Percentiles rank a stretch among this genome's conserved stretches.
Conservation (phyloP, 2,113 vertebrate species). For the Epinephelus moara region DNA sequence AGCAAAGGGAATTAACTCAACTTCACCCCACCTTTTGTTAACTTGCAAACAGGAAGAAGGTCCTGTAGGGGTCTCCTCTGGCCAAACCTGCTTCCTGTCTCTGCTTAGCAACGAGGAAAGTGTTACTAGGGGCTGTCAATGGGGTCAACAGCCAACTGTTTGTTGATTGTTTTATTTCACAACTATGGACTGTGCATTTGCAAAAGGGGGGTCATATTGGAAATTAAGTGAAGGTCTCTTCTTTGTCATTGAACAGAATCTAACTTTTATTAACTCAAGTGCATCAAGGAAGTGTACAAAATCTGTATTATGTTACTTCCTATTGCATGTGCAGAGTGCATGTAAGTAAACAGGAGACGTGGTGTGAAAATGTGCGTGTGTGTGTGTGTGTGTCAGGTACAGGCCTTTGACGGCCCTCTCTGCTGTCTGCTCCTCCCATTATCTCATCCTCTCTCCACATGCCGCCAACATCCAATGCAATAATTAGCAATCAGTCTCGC, state of each 20-base stretch:
- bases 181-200: neutral
- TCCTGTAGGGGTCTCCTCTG: neutral
- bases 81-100: slow-evolving; percentile 42
- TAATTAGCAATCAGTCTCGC: slow-evolving; percentile 77
- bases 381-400: slow-evolving; percentile 13
- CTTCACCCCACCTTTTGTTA: slow-evolving; percentile 9
- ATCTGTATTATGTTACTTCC: neutral
- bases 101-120: slow-evolving; percentile 32
- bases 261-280: neutral
- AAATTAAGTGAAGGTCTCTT: neutral
- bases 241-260: neutral
- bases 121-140: neutral
- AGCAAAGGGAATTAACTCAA: neutral
- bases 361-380: neutral
- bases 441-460: slow-evolving; percentile 59
- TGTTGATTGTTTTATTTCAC: neutral
- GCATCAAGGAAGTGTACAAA: neutral
- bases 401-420: slow-evolving; percentile 23
- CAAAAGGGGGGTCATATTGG: neutral
- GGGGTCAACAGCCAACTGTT: slow-evolving; percentile 14
- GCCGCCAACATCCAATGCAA: slow-evolving; percentile 56
- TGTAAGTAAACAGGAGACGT: neutral
- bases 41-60: slow-evolving; percentile 43
- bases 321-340: neutral
- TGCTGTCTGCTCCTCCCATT: slow-evolving; percentile 30